Base-by-base conservation (phyloP, 2,113 vertebrate species). In the Psammodynastes pulverulentus region DNA sequence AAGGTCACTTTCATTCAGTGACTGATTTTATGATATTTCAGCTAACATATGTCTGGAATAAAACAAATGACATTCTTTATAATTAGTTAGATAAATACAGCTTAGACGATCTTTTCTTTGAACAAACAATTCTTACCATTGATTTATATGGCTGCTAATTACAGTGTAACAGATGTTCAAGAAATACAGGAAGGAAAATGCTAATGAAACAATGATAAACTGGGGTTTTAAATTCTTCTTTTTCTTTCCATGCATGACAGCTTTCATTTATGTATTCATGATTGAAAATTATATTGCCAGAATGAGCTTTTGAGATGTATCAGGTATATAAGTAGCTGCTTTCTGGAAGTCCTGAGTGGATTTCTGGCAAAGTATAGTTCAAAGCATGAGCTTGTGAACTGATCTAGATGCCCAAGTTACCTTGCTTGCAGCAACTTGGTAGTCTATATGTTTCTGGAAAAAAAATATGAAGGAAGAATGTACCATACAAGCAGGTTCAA, bases 321-420 rank as follows among this genome's bases (percentile, higher is more conserved):
- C 19, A 84, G 43, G 48, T 89, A 48, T 89, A 48, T 29, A 21
- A 72, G 15, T 84, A 58, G 43, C 72, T 49, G 12, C 21, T 85
- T 92, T 3, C 8, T 46, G 52, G 45, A 89, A 89, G 19, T 9
- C n/a, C 67, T 48, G n/a, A 12, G 34, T 89, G 67, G 84, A 72
- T 51, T 85, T 92, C 24, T 12, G 46, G 52, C 13, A 92, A 92
- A 92, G 34, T 89, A 72, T 51, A 89, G 52, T n/a, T n/a, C 91
- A 92, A 85, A 89, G 43, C 9, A 49, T 85, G 87, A 89, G 13
- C 1, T 72, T 45, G 49, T 85, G 72, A 89, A 88, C 2, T 45
- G 15, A 34, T 88, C 23, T 13, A 34, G 1, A 26, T 88, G 62
- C 23, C 52, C 51, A 89, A 23, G 8, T n/a, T 91, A 43, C 1